Conservation (phyloP, 2,888 invertebrate genomes). For the Dromius quadrimaculatus region DNA sequence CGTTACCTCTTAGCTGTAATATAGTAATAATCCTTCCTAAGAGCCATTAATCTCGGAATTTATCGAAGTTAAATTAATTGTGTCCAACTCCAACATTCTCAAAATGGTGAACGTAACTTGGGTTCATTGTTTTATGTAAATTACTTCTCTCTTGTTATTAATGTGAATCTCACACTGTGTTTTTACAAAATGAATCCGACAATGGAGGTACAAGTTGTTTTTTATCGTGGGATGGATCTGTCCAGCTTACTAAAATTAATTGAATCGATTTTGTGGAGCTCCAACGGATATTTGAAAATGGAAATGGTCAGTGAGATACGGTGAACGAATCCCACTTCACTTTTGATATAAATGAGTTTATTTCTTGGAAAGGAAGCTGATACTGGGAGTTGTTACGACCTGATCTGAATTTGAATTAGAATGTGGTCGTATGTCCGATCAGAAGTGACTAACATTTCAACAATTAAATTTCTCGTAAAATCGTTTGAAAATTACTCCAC, state of each 20-base stretch:
- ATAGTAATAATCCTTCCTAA: slow-evolving; percentile 39
- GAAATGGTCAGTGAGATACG: slow-evolving; percentile 13
- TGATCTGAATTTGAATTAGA: too few species aligned
- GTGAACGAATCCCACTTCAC: neutral
- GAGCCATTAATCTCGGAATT: slow-evolving; percentile 46
- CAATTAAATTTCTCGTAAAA: too few species aligned
- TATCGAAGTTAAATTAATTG: slow-evolving; percentile 49
- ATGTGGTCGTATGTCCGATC: too few species aligned
- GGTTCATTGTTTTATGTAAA: slow-evolving; percentile 47
- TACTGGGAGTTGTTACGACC: too few species aligned
- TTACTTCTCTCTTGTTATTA: slow-evolving; percentile 36
- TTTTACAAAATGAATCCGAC: slow-evolving; percentile 20
- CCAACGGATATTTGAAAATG: slow-evolving; percentile 28
- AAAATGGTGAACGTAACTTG: slow-evolving; percentile 15
- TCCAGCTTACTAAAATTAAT: slow-evolving; percentile 42
- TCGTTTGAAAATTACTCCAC: too few species aligned
- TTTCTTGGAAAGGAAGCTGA: too few species aligned
- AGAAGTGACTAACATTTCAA: too few species aligned
- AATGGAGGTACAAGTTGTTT: slow-evolving; percentile 21
- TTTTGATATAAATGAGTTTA: too few species aligned
- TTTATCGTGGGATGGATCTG: slow-evolving; percentile 36
- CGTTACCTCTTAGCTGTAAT: slow-evolving; percentile 23
- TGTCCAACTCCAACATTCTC: slow-evolving; percentile 39
- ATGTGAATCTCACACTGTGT: slow-evolving; percentile 13
- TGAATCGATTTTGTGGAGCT: slow-evolving; percentile 29